Base-by-base conservation (phyloP, 2,797 vertebrate genomes). In the Scarus forsteni region DNA sequence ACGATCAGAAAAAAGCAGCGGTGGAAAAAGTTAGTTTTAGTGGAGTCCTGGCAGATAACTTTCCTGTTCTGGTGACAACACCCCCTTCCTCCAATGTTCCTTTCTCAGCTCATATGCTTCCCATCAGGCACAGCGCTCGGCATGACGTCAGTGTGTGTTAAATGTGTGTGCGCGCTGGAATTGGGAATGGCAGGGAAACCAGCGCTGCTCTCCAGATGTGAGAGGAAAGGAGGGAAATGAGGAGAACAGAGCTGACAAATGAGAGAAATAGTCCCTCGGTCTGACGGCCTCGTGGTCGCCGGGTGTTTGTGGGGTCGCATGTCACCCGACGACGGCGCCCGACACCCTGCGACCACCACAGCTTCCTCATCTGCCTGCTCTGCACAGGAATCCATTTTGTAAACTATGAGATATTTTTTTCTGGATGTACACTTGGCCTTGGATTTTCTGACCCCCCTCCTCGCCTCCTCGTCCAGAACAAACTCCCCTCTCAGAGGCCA, bases 191-290 rank as follows among this genome's bases (percentile, higher is more conserved):
- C 75, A 76, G 64, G 66, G 60, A 86, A 85, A 81, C 54, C 68
- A 79, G 68, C 85, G 85, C 92, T 95, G 93, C 83, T 92, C 87
- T 87, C 92, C 95, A 95, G 94, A 95, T 95, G 95, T 95, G 87
- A 81, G 78, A 69, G 71, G 68, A 71, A 70, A 78, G 69, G 54
- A 82, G 70, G 84, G 89, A 82, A 76, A 71, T 81, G 76, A 81
- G 68, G 46, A 74, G 80, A 77, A 81, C 81, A 84, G 85, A 70
- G 62, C 38, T 77, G 69, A 86, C 52, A 18, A 68, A 81, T 36
- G 14, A 75, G 54, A 71, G 67, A 68, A 48, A 59, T 42, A 54
- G 59, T 44, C 50, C 14, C 46, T 59, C 35, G 67, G 57, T 64
- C 40, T 56, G 44, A 55, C 12, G 18, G 16, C 60, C 15, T 35